Percentiles rank a stretch among this genome's conserved stretches.
These are phyloP conservation scores for Coluber constrictor DNA, from an alignment of 2,797 vertebrate genomes.

Conservation along the genomic window DNA sequence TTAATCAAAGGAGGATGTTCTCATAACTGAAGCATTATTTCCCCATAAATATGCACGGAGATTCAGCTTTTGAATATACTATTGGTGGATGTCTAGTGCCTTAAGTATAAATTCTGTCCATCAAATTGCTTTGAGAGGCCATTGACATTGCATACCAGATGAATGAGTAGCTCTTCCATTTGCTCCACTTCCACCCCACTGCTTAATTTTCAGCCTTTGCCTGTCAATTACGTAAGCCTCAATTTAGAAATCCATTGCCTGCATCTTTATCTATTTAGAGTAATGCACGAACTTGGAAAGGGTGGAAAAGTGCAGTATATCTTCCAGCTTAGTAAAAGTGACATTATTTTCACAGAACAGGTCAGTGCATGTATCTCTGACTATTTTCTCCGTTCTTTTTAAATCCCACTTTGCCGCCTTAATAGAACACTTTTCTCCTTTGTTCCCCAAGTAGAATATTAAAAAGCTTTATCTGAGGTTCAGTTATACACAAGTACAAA, in stretches of 20 bases:
- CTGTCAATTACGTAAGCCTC: neutral
- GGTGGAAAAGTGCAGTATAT: neutral
- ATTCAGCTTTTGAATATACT: neutral
- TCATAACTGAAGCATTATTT: neutral
- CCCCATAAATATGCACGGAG: neutral
- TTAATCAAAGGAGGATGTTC: neutral
- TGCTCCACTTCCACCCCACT: neutral
- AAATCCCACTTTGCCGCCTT: neutral
- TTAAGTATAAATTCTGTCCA: neutral
- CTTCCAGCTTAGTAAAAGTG: neutral
- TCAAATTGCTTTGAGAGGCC: neutral
- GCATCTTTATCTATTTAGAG: neutral
- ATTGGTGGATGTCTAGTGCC: neutral
- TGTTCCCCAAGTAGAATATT: neutral
- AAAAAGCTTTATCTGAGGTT: conserved; percentile 2
- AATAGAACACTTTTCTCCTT: neutral
- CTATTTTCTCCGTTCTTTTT: neutral
- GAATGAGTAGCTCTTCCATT: neutral
- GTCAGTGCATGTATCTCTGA: neutral
- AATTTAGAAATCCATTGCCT: neutral
- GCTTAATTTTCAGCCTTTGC: neutral
- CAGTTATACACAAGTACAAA: conserved; percentile 1
- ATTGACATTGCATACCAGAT: neutral
- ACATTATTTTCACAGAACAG: neutral
- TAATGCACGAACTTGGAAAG: neutral